A percentile compares a stretch with the other conserved stretches of the same genome.
Conservation (phyloP, 2,888 invertebrate genomes). For the Cephus sareptanus region DNA sequence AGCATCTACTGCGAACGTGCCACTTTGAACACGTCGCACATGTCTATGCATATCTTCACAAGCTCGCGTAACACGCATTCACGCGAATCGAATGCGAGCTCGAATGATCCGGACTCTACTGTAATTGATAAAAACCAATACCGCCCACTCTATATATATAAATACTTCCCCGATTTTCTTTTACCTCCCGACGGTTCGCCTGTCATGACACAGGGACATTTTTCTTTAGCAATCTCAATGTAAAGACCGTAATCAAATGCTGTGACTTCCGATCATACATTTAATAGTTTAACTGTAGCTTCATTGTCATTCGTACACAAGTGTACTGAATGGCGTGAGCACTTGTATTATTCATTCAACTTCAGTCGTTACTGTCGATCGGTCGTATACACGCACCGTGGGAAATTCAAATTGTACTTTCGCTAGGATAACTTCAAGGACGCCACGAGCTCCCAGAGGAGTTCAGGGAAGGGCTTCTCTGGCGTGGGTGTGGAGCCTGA, state of each 20-base stretch:
- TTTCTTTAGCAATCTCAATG: not conserved
- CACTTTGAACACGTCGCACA: not conserved
- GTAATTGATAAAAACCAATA: not conserved
- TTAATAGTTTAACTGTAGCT: not conserved
- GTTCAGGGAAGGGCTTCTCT: not conserved
- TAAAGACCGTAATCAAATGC: not conserved
- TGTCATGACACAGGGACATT: not conserved
- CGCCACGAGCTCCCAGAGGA: not conserved
- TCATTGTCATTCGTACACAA: not conserved
- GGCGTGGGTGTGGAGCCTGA: not conserved
- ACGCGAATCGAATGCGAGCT: no score
- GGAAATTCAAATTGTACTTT: conserved; percentile 9
- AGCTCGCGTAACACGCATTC: no score
- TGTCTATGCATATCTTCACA: no score
- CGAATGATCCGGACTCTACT: not conserved
- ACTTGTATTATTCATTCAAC: not conserved
- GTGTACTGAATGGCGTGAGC: not conserved
- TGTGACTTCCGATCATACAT: not conserved
- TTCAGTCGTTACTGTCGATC: not conserved
- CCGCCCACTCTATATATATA: not conserved
- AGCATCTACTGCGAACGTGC: no score
- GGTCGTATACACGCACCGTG: not conserved
- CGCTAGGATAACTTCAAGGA: not conserved
- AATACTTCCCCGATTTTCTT: no score
- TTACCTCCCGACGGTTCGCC: no score